Percentiles rank a stretch among this genome's conserved stretches.
These are phyloP conservation scores for Dugesia japonica DNA, from an alignment of 2,888 invertebrate genomes.

Conservation along the genomic window DNA sequence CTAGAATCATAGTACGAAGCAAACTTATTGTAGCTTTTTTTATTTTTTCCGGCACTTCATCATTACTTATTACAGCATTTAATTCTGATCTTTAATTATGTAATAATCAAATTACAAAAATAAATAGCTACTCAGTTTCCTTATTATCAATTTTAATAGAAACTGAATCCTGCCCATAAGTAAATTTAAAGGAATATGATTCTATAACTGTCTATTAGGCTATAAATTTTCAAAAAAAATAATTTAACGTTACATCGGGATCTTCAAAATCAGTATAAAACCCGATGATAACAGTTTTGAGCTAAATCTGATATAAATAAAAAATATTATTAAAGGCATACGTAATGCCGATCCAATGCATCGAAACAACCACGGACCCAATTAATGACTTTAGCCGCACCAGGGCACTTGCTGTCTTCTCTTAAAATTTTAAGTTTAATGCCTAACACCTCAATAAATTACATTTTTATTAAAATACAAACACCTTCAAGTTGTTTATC, in stretches of 20 bases:
- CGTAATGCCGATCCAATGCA: constrained; percentile 50
- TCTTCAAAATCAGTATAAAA: constrained; percentile 44
- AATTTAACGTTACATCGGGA: constrained; percentile 41
- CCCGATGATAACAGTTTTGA: constrained; percentile 43
- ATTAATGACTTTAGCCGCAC: constrained; percentile 45
- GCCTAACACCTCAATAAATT: constrained; percentile 37
- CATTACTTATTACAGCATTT: not conserved
- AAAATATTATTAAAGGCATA: constrained; percentile 36
- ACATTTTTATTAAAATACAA: not conserved
- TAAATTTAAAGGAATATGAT: constrained; percentile 48
- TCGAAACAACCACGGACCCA: constrained; percentile 50
- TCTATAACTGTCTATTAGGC: constrained; percentile 44
- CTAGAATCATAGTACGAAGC: constrained; percentile 45
- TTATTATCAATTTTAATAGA: constrained; percentile 25
- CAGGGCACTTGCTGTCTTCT: constrained; percentile 44
- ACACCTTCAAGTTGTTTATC: constrained; percentile 47
- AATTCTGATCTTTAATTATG: not conserved
- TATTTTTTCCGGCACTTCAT: constrained; percentile 17
- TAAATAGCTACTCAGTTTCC: too few species aligned
- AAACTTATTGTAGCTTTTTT: constrained; percentile 43
- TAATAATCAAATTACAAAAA: not conserved
- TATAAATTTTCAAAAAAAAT: not conserved
- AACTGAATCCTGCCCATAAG: constrained; percentile 38
- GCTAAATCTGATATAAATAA: constrained; percentile 39
- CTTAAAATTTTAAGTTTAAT: constrained; percentile 45